Conservation (phyloP, 30 jellyfish, hydroid and myxozoan species). For the Aurelia sp. region DNA sequence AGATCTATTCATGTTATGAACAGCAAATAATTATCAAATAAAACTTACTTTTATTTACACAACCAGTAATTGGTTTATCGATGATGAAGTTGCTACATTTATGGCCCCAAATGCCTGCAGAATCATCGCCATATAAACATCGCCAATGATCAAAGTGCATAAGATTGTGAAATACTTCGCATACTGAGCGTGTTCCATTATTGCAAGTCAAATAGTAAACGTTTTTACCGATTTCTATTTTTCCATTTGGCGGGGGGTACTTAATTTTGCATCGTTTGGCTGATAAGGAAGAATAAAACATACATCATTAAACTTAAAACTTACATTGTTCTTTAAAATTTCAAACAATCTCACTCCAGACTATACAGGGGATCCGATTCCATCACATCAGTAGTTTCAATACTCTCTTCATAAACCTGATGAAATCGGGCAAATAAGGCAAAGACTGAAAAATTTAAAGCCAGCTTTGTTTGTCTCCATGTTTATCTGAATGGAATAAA, state of each 20-base stretch:
- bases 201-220: background rate
- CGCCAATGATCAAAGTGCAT: background rate
- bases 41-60: slow-evolving; percentile 28
- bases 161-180: slow-evolving; percentile 2
- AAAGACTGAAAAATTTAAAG: too few relatives aligned
- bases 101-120: background rate
- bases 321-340: too few relatives aligned
- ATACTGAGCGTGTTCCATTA: slow-evolving; percentile 16
- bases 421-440: too few relatives aligned
- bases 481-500: too few relatives aligned
- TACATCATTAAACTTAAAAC: background rate
- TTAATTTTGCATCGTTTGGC: slow-evolving; percentile 29
- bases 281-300: background rate
- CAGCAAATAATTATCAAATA: too few relatives aligned
- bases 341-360: too few relatives aligned
- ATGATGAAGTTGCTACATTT: background rate
- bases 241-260: slow-evolving; percentile 12
- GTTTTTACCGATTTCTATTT: background rate
- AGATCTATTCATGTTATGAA: too few relatives aligned
- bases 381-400: too few relatives aligned
- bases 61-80: slow-evolving; percentile 1
- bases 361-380: too few relatives aligned
- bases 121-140: background rate
- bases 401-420: too few relatives aligned
- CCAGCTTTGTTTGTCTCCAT: too few relatives aligned